These are phyloP conservation scores for Cyprinodon tularosa DNA, from an alignment of 2,113 vertebrate species.

Conservation along the genomic window DNA sequence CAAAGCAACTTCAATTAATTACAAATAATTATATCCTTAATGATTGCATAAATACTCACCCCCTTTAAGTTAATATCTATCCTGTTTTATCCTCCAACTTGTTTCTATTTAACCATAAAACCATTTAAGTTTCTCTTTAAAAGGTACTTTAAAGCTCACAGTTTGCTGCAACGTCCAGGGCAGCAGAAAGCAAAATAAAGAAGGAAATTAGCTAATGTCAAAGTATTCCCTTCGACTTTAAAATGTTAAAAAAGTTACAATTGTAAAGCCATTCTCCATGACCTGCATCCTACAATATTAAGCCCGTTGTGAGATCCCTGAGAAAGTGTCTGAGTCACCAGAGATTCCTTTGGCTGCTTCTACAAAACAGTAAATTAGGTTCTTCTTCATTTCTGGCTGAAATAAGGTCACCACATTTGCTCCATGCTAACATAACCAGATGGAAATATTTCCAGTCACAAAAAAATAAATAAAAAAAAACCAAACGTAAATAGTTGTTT, in stretches of 20 bases:
- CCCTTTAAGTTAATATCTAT: too few relatives aligned
- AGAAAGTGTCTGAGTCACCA: not conserved
- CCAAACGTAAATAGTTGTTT: too few relatives aligned
- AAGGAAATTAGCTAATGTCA: not conserved
- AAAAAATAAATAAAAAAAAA: not conserved
- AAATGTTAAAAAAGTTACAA: not conserved
- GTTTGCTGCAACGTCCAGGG: too few relatives aligned
- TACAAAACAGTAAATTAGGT: not conserved
- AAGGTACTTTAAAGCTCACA: not conserved
- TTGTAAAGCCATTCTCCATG: not conserved
- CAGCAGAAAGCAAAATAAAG: not conserved
- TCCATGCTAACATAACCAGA: not conserved
- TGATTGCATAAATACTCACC: too few relatives aligned
- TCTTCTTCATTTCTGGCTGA: too few relatives aligned
- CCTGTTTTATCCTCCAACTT: not conserved
- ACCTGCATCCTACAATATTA: not conserved
- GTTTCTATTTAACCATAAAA: not conserved
- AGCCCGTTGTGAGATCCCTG: not conserved
- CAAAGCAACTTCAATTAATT: too few relatives aligned
- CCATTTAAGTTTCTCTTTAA: not conserved
- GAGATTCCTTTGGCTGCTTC: not conserved
- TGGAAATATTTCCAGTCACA: not conserved
- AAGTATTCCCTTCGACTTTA: too few relatives aligned
- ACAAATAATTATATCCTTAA: too few relatives aligned
- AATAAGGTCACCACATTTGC: not conserved